Percentiles rank a stretch among this genome's conserved stretches.
Conservation (phyloP, 2,888 invertebrate genomes). For the Drosophila differens region DNA sequence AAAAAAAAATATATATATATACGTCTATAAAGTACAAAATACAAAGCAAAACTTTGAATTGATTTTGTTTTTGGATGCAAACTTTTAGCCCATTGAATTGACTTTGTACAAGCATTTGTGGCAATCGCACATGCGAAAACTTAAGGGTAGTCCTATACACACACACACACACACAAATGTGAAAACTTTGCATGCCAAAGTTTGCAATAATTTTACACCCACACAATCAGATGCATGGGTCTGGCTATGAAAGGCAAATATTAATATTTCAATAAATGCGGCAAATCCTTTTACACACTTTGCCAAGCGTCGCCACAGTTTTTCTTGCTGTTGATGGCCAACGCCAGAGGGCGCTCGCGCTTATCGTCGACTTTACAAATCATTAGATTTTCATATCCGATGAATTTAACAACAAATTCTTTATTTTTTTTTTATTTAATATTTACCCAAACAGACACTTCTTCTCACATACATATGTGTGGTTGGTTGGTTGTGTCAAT, state of each 20-base stretch:
- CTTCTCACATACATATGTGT: background rate
- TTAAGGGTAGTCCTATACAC: conserved; percentile 36
- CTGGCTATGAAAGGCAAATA: conserved; percentile 64
- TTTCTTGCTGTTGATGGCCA: conserved; percentile 28
- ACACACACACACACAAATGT: conserved; percentile 4
- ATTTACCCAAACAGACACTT: conserved; percentile 56
- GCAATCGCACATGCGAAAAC: conserved; percentile 33
- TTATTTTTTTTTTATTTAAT: conserved; percentile 58
- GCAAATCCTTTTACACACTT: conserved; percentile 69
- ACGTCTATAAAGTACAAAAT: background rate
- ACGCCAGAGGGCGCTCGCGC: conserved; percentile 64
- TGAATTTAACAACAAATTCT: conserved; percentile 75
- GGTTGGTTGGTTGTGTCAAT: background rate
- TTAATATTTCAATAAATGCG: conserved; percentile 79
- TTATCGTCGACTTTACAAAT: conserved; percentile 83
- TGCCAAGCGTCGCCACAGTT: conserved; percentile 30
- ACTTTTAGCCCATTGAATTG: conserved; percentile 55
- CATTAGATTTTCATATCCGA: conserved; percentile 84
- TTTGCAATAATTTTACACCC: conserved; percentile 60
- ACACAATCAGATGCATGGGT: conserved; percentile 42
- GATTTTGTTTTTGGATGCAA: conserved; percentile 53
- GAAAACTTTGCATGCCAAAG: conserved; percentile 53
- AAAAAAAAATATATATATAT: background rate
- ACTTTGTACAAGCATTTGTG: conserved; percentile 59
- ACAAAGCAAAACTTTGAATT: conserved; percentile 60